Percentiles rank a stretch among this genome's conserved stretches.
Conservation (phyloP, 2,113 vertebrate species). For the Mirounga angustirostris region DNA sequence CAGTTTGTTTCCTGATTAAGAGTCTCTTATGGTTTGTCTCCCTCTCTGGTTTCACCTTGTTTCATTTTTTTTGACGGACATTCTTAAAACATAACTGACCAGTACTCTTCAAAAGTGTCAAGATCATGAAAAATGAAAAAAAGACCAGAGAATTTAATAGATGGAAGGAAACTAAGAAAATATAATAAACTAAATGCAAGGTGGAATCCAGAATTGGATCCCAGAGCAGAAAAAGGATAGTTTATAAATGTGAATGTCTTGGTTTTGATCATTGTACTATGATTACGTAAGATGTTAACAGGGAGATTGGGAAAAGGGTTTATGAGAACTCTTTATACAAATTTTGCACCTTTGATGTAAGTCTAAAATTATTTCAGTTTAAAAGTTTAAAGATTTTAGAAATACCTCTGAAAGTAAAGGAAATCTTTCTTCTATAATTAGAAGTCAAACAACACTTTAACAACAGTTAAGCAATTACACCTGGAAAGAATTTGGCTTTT, state of each 20-base stretch:
- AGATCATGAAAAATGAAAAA: background rate
- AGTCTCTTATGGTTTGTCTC: too few relatives aligned
- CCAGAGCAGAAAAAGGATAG: background rate
- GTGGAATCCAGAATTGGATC: background rate
- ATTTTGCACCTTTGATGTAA: background rate
- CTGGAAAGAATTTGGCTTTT: background rate
- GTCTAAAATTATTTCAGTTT: conserved; percentile 23
- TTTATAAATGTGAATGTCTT: conserved; percentile 31
- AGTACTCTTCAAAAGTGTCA: background rate
- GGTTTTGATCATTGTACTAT: background rate
- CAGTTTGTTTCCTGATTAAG: too few relatives aligned
- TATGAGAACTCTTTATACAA: background rate
- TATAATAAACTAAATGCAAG: background rate
- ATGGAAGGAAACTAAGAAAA: background rate
- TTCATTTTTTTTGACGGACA: background rate
- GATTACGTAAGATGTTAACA: background rate
- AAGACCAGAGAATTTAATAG: background rate
- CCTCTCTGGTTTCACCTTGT: too few relatives aligned
- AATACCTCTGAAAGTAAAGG: background rate
- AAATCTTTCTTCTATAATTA: conserved; percentile 4
- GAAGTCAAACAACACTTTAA: conserved; percentile 39
- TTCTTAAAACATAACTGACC: background rate
- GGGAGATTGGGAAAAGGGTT: background rate
- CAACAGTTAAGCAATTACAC: background rate
- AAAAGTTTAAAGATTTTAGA: conserved; percentile 22